phyloP scores from a whole-genome alignment of 2,888 invertebrate species.

The Cecidostiba fungosa region DNA sequence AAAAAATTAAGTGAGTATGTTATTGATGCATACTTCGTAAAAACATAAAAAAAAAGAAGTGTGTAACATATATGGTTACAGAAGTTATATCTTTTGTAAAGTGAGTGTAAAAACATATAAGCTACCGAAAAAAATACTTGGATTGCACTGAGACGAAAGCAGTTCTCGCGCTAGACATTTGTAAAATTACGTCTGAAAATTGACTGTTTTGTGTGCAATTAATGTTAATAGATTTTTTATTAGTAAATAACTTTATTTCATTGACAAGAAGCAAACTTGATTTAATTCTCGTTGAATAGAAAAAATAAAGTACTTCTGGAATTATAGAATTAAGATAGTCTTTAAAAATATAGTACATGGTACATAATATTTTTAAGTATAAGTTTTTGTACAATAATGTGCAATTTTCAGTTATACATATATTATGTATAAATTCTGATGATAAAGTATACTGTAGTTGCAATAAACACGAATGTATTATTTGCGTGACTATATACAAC shows the following conservation, averaged over 20 bases:
- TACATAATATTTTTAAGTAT: slow-evolving; percentile 49
- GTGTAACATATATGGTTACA: slow-evolving; percentile 26
- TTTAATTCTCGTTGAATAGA: slow-evolving; percentile 34
- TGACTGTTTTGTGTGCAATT: slow-evolving; percentile 39
- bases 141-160: slow-evolving; percentile 25
- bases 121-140: neutral
- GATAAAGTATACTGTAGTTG: slow-evolving; percentile 21
- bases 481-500: slow-evolving; percentile 25
- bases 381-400: slow-evolving; percentile 46
- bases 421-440: slow-evolving; percentile 52
- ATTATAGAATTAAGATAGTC: slow-evolving; percentile 32
- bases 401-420: slow-evolving; percentile 54
- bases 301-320: slow-evolving; percentile 16
- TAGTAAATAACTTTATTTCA: slow-evolving; percentile 39
- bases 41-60: slow-evolving; percentile 7
- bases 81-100: slow-evolving; percentile 54
- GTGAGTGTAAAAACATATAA: slow-evolving; percentile 28
- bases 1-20: slow-evolving; percentile 31
- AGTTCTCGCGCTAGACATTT: slow-evolving; percentile 17
- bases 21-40: neutral
- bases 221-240: slow-evolving; percentile 45
- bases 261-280: slow-evolving; percentile 23
- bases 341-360: slow-evolving; percentile 43
- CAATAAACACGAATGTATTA: slow-evolving; percentile 54
- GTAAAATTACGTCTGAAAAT: neutral